Evolutionary conservation across 2,888 invertebrate species (phyloP), one percentile per base, ranked within the genome.

Genomic region (Anthrax anthrax): DNA sequence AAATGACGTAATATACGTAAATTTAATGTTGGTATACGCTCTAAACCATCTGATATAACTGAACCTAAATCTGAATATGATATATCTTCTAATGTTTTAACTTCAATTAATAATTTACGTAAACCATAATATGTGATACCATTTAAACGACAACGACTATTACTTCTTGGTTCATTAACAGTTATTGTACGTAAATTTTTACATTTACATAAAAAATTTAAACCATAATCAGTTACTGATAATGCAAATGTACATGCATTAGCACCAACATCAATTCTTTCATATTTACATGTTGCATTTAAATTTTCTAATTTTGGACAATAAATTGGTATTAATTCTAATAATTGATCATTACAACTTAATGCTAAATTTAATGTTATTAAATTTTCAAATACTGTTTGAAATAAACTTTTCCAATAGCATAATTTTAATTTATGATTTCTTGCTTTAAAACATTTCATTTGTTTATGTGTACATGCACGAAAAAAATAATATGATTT

Each of bases 121-220:
- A 54, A 36, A 14, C 54, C 52, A 8, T 40, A 39, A 16, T 50
- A 52, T 12, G 54, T 54, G n/a, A 54, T 54, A 8, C 50, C 49
- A 38, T 45, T 51, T 17, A 45, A 36, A 6, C 48, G 46, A 4
- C 50, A 46, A 10, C 44, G 48, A 10, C 34, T 42, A n/a, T 46
- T 48, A 39, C 52, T 52, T 12, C 54, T 43, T 14, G 54, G 54
- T 19, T 54, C 54, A 39, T 54, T 54, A 5, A 54, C 47, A n/a
- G 49, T 49, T 17, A 54, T 37, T 13, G 47, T 47, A 17, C 42
- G 39, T 34, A 52, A 42, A 44, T 51, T 51, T 32, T 48, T 44
- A 32, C 50, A 54, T 18, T 45, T 34, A 44, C 50, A 52, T 2
- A 54, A 37, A 48, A 46, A 50, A 2, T 44, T 46, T 3, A 54